Base-by-base conservation (phyloP, 1,140 invertebrate species). In the Oppia nitens region DNA sequence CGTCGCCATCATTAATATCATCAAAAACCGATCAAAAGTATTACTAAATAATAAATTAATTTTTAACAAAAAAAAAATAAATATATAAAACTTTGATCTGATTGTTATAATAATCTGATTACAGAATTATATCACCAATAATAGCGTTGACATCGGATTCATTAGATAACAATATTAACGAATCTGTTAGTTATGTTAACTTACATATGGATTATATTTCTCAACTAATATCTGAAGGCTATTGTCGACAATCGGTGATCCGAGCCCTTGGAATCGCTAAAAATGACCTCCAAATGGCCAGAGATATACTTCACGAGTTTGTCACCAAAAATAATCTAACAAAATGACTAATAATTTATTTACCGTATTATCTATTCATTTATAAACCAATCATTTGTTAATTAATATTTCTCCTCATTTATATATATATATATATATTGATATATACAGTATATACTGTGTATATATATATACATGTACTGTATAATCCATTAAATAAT, bases 281-380 rank as follows among this genome's bases (percentile, higher is more conserved):
- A 56, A 94, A 94, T 71, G 86, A 95, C 72, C 17, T 40, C 6
- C 84, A 86, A 71, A 93, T 94, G 89, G 89, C 89, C 26, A 84
- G 87, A 73, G 87, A 93, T 72, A 94, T 95, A 72, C 76, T 95
- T 64, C 84, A 90, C 70, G 88, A 92, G 71, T 95, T 94, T 73
- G 87, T 77, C 12, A 79, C 78, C n/a, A 82, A 81, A 63, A 53
- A 56, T 27, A 62, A 64, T 40, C 32, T 40, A 40, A 40, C 32
- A 40, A 40, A 40, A 9, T 40, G 32, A 40, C 6, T 17, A 40
- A 9, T 9, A 40, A 40, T 40, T 40, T n/a, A n/a, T n/a, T n/a
- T n/a, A n/a, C n/a, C n/a, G n/a, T n/a, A n/a, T n/a, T n/a, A n/a
- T n/a, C n/a, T n/a, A n/a, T n/a, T n/a, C n/a, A n/a, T n/a, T n/a